A percentile compares a stretch with the other conserved stretches of the same genome.
Evolutionary conservation across 64 coral and sea anemone genomes (phyloP).

Genomic region (Stichodactyla mertensii): DNA sequence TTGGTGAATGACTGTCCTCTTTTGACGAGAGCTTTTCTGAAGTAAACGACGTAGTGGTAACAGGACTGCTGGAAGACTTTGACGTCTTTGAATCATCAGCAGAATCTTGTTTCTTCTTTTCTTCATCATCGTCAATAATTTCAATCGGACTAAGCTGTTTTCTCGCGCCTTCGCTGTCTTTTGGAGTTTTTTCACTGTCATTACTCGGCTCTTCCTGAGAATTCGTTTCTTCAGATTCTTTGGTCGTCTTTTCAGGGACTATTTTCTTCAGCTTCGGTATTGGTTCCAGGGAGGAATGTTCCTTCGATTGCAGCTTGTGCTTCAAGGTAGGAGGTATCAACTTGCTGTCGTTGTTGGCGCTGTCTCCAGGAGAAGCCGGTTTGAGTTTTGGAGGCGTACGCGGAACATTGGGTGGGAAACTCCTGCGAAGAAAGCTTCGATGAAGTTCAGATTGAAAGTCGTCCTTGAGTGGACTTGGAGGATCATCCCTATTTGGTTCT

Average conservation of each 20-base stretch:
- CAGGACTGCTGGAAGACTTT: neutral
- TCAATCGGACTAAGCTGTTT: constrained; percentile 73
- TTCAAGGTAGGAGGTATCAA: constrained; percentile 66
- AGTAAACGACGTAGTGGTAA: neutral
- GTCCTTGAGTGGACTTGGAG: constrained; percentile 33
- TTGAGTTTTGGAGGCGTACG: constrained; percentile 73
- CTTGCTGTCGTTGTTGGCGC: constrained; percentile 17
- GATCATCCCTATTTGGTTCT: constrained; percentile 37
- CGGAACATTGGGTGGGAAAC: constrained; percentile 74
- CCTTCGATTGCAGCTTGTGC: constrained; percentile 65
- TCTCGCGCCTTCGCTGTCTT: constrained; percentile 19
- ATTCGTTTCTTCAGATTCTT: constrained; percentile 24
- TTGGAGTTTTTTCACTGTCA: constrained; percentile 16
- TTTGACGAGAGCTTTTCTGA: neutral
- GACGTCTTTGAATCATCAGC: neutral
- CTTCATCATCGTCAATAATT: constrained; percentile 88
- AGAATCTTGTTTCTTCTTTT: constrained; percentile 45
- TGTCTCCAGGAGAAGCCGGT: constrained; percentile 47
- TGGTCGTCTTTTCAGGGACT: constrained; percentile 43
- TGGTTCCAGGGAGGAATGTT: constrained; percentile 51
- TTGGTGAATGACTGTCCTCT: constrained; percentile 33
- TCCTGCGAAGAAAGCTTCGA: constrained; percentile 65
- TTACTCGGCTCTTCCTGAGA: constrained; percentile 9
- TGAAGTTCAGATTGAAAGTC: constrained; percentile 81
- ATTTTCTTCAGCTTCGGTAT: constrained; percentile 86